Evolutionary conservation across 2,797 vertebrate genomes (phyloP).

Genomic region (Rhabdomys pumilio): DNA sequence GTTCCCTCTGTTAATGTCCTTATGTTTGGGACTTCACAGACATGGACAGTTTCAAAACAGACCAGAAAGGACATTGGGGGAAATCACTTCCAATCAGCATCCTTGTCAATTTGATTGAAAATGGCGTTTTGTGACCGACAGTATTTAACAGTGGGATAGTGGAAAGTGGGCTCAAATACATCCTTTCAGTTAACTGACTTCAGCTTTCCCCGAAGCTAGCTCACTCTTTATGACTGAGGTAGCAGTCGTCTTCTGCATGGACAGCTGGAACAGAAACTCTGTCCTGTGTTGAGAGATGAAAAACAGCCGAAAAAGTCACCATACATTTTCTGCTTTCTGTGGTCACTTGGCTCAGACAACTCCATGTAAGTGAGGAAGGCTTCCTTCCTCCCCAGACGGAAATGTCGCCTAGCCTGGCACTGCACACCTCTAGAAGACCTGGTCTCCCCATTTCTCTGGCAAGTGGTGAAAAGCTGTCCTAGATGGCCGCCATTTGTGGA

Average conservation of each 20-base stretch:
- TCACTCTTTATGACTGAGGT: background rate
- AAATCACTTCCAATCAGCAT: background rate
- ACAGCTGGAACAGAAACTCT: background rate
- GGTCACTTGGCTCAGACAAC: background rate
- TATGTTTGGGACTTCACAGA: slow-evolving; percentile 14
- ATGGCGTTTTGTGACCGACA: background rate
- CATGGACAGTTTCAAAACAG: slow-evolving; percentile 40
- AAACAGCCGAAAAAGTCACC: background rate
- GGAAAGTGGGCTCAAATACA: too few relatives aligned
- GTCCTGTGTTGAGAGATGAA: background rate
- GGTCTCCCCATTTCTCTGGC: background rate
- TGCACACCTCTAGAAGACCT: background rate
- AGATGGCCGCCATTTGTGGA: background rate
- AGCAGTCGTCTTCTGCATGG: background rate
- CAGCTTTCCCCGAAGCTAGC: background rate
- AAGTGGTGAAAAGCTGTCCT: background rate
- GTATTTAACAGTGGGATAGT: background rate
- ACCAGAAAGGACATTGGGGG: background rate
- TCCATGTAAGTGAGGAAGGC: background rate
- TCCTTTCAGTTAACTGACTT: background rate
- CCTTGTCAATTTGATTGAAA: slow-evolving; percentile 55
- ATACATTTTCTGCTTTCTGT: background rate
- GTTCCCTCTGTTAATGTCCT: slow-evolving; percentile 15
- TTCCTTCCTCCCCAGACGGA: too few relatives aligned
- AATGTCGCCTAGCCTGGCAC: background rate